Base-by-base conservation (phyloP, 2,113 vertebrate genomes). In the Rhynchopsitta pachyrhyncha region DNA sequence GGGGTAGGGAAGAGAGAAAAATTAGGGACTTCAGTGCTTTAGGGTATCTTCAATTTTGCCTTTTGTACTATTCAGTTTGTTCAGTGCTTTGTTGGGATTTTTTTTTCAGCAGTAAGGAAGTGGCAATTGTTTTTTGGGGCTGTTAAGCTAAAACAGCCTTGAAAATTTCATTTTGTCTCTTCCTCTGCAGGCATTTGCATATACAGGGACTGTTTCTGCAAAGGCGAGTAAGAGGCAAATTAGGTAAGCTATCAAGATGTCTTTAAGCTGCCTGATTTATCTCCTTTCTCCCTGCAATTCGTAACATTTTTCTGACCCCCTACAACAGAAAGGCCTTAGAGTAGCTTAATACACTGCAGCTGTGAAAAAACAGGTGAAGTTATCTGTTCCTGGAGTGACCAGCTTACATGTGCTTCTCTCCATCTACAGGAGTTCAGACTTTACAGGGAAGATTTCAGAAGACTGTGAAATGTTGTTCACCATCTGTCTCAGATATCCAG, bases 241-340 rank as follows among this genome's bases (percentile, higher is more conserved):
- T 44, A 88, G 52, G 39, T 60, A 90, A 81, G 22, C 18, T 75
- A 75, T 71, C 68, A 88, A 50, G 41, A 50, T 39, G 27, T 64
- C 87, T 92, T 94, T 79, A 87, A 82, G 11, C 44, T 27, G 24
- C 28, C 52, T 81, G 84, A 83, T 94, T 93, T 80, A 55, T 81
- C 86, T 77, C 63, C 41, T 46, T 94, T 86, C 29, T 55, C 9
- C 33, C 33, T 80, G 46, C 28, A 73, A 90, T 17, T 17, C 7
- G 7, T 49, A 96, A 91, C 16, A 73, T 88, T 93, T 94, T 90
- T 50, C 71, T 92, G 80, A 74, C 47, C 41, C 59, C 41, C 50
- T 68, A 13, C 27, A 71, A 83, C 33, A 71, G 44, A 88, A 60
- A 28, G 53, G 59, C 24, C 66, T 74, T 73, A 81, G 24, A 77